phyloP scores from a whole-genome alignment of 2,113 vertebrate species.

The Myodes glareolus region DNA sequence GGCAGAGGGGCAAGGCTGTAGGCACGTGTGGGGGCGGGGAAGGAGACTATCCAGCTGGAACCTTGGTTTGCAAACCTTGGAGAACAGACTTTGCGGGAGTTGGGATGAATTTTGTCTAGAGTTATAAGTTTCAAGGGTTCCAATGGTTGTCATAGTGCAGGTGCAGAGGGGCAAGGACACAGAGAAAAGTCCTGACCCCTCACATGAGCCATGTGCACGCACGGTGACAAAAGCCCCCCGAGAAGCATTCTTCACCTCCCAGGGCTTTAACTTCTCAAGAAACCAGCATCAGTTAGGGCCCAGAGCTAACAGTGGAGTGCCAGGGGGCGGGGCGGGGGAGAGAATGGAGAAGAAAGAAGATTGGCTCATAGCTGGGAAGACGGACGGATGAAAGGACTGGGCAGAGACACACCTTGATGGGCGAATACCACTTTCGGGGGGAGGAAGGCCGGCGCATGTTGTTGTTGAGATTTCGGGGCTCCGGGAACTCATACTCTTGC shows the following conservation, averaged over 20 bases:
- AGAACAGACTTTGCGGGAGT: background rate
- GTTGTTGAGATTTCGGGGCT: slow-evolving; percentile 91
- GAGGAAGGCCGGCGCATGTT: slow-evolving; percentile 88
- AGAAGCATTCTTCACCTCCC: background rate
- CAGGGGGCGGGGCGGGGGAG: background rate
- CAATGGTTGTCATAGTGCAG: background rate
- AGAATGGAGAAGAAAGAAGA: background rate
- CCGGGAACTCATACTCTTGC: slow-evolving; percentile 91
- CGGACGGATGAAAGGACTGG: background rate
- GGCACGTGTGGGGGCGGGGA: background rate
- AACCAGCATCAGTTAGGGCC: background rate
- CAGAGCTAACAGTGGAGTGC: background rate
- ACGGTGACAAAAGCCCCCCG: background rate
- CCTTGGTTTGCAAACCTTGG: background rate
- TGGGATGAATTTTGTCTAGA: background rate
- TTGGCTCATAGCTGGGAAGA: background rate
- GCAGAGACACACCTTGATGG: slow-evolving; percentile 92
- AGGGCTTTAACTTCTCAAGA: background rate
- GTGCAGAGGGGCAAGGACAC: background rate
- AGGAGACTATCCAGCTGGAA: background rate
- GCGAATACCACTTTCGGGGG: slow-evolving; percentile 96
- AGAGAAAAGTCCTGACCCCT: background rate
- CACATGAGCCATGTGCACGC: background rate
- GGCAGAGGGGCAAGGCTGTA: background rate
- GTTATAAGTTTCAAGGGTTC: background rate